phyloP scores from a whole-genome alignment of 1,140 invertebrate genomes.

The Aradophagus sp. region DNA sequence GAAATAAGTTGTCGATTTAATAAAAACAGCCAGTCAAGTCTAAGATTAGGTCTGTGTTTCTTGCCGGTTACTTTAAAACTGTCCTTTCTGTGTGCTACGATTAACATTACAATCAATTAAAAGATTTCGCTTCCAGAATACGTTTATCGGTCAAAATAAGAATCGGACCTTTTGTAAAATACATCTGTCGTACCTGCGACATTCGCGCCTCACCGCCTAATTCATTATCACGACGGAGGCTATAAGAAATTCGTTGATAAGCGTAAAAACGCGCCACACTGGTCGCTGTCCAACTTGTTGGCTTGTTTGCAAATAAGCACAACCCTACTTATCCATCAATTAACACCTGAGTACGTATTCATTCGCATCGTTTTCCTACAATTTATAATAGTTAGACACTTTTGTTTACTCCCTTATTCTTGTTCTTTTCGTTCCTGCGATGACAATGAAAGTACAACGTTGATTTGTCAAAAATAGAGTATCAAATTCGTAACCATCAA shows the following conservation, averaged over 20 bases:
- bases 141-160: slow-evolving; percentile 18
- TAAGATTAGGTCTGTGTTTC: background rate
- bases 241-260: slow-evolving; percentile 55
- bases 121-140: slow-evolving; percentile 46
- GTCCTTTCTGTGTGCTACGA: slow-evolving; percentile 11
- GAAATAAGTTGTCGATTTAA: too few species aligned
- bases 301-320: slow-evolving; percentile 32
- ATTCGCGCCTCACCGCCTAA: slow-evolving; percentile 23
- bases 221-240: slow-evolving; percentile 29
- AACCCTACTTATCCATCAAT: slow-evolving; percentile 30
- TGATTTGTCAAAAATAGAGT: slow-evolving; percentile 47
- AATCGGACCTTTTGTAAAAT: slow-evolving; percentile 31
- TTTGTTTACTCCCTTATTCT: slow-evolving; percentile 9
- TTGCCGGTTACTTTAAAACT: too few species aligned
- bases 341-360: background rate
- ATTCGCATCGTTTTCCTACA: background rate
- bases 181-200: slow-evolving; percentile 54
- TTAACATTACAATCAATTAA: slow-evolving; percentile 33
- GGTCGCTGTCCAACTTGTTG: slow-evolving; percentile 19
- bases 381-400: too few species aligned
- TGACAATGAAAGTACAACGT: slow-evolving; percentile 34
- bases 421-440: slow-evolving; percentile 1
- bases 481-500: slow-evolving; percentile 32
- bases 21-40: too few species aligned
- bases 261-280: slow-evolving; percentile 40